Base-by-base conservation (phyloP, 2,113 vertebrate genomes). In the Lepidothrix coronata region DNA sequence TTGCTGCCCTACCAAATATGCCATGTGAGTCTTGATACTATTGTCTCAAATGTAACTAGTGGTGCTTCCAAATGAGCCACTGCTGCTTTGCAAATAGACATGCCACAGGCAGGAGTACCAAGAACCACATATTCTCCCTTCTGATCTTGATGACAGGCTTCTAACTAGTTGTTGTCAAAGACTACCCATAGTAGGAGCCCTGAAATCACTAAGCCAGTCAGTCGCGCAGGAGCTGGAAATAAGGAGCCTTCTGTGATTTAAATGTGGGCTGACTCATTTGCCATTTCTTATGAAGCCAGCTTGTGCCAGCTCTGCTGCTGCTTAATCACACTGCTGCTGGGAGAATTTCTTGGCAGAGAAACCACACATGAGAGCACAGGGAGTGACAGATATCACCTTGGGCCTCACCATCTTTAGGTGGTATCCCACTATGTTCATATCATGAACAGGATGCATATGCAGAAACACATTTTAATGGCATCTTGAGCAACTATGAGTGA, bases 271-370 rank as follows among this genome's bases (percentile, higher is more conserved):
- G 54, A 43, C 7, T 65, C 30, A n/a, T 68, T 86, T 76, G 37
- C 58, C 24, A 27, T 61, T 93, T 73, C 73, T 80, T 84, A 77
- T 3, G n/a, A 77, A 91, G 51, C 30, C 73, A 81, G 33, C 9
- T 41, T 70, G 18, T 61, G 44, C 27, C 44, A 61, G 24, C 27
- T 65, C 49, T 80, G 44, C 54, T 68, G 49, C 63, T 76, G 35
- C 35, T 80, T 86, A 61, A 89, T 80, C 59, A 70, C 41, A 16
- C 12, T 54, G 61, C 77, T 71, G 37, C 52, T 74, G 74, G 25
- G 66, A 91, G 88, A 81, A 63, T 54, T 85, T 59, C 57, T 52
- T 85, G 55, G 57, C 43, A 78, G 74, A 89, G 91, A 39, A 77
- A 11, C 20, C 52, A 74, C 41, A 19, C 6, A 17, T 23, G 35